Evolutionary conservation across 2,113 vertebrate species (phyloP).

Genomic region (human): GRCh38 chr4:62298501-62299000

Average conservation of each 20-base stretch:
- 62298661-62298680: conserved; percentile 17
- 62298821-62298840: background rate
- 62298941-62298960: background rate
- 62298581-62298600: background rate
- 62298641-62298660: conserved; percentile 45
- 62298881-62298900: background rate
- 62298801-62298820: background rate
- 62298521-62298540: background rate
- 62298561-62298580: background rate
- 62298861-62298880: background rate
- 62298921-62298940: background rate
- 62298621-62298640: conserved; percentile 39
- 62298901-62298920: background rate
- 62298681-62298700: background rate
- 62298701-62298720: background rate
- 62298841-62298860: background rate
- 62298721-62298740: background rate
- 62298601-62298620: conserved; percentile 2
- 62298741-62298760: background rate
- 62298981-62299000: background rate
- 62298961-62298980: background rate
- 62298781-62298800: background rate
- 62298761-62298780: background rate
- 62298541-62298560: background rate
- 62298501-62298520: background rate